Percentiles rank a stretch among this genome's conserved stretches.
phyloP scores from a whole-genome alignment of 2,797 vertebrate species.

The Kryptolebias ocellatus region DNA sequence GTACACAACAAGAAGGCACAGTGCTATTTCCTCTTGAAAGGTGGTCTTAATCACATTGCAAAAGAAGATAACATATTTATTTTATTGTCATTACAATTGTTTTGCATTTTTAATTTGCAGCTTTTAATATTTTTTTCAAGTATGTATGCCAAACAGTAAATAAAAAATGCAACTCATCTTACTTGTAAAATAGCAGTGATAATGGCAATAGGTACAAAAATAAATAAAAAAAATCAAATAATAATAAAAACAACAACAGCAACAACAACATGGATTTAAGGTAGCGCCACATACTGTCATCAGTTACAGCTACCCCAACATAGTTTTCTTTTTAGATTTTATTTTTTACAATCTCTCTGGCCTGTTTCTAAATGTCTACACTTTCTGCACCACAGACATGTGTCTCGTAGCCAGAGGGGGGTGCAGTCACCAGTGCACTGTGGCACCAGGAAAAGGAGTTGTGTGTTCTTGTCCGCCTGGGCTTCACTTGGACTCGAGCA shows the following conservation, averaged over 20 bases:
- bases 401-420: conserved; percentile 94
- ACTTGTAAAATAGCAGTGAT: no score
- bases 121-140: no score
- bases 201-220: no score
- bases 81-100: conserved; percentile 43
- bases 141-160: no score
- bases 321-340: neutral
- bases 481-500: conserved; percentile 87
- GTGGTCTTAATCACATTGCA: conserved; percentile 53
- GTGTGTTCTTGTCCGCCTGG: conserved; percentile 93
- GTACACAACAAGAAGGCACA: conserved; percentile 45
- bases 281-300: neutral
- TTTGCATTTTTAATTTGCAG: no score
- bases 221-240: no score
- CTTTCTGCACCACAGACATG: conserved; percentile 82
- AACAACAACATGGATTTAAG: no score
- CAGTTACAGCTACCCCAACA: no score
- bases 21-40: conserved; percentile 43
- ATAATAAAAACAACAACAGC: no score
- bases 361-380: conserved; percentile 14
- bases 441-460: conserved; percentile 92
- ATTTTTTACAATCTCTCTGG: neutral
- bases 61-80: conserved; percentile 33
- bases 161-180: no score
- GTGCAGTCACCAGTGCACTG: conserved; percentile 95